Base-by-base conservation (phyloP, 2,797 vertebrate genomes). In the Epinephelus awoara region DNA sequence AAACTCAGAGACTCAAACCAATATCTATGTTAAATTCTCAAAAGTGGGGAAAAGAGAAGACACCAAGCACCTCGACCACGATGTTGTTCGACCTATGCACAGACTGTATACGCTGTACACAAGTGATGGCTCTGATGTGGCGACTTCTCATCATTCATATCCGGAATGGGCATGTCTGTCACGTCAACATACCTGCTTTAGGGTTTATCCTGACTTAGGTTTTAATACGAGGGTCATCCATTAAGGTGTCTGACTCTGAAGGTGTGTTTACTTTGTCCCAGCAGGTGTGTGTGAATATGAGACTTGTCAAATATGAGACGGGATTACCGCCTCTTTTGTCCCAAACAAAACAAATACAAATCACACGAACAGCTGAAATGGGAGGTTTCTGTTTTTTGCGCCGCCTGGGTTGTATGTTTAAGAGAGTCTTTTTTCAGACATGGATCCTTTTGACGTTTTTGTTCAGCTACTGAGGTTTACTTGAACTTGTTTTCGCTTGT, bases 281-380 rank as follows among this genome's bases (percentile, higher is more conserved):
- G 90, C 92, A 91, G 93, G 93, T 94, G 93, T 90, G 89, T 90
- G 91, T 92, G 93, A 93, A 92, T 93, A 94, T 89, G 91, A 94
- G 88, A 91, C 87, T 82, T 71, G 82, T 87, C 93, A 93, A 94
- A 94, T 92, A 93, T 91, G 91, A 93, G 69, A 71, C 72, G 4
- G 90, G 90, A 87, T 94, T 91, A 90, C 83, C 12, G 69, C 66
- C 46, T 79, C 89, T 87, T 92, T 93, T 94, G 91, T 93, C 79
- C 88, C 77, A 67, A 87, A 85, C 84, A 89, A 90, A 92, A 92
- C 88, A 93, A 94, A 92, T 85, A 93, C 75, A 88, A 92, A 93
- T 91, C 91, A 91, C 91, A 85, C 61, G 82, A 90, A 91, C 85
- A 91, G 87, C 80, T 90, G 82, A 93, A 88, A 88, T 55, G 70